Conservation (phyloP, 2,113 vertebrate genomes). For the Pseudorasbora parva region DNA sequence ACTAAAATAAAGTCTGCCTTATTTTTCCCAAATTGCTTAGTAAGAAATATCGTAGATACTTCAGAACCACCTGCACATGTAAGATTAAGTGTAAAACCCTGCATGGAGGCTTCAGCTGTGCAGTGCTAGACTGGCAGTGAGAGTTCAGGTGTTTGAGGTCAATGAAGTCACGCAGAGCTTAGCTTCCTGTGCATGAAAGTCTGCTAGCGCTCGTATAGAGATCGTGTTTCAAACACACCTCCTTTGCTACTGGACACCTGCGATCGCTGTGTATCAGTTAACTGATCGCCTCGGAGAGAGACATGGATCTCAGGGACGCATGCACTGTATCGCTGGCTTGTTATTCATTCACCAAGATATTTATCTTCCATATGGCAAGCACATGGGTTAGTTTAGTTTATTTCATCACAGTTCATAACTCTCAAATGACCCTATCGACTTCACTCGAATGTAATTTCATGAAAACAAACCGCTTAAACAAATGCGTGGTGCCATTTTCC, state of each 20-base stretch:
- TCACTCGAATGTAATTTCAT: background rate
- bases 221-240: constrained; percentile 30
- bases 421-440: background rate
- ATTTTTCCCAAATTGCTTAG: background rate
- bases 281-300: constrained; percentile 2
- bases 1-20: background rate
- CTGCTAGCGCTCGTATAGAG: background rate
- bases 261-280: constrained; percentile 30
- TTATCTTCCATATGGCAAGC: background rate
- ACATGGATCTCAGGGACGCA: background rate
- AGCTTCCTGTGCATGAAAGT: constrained; percentile 9
- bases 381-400: background rate
- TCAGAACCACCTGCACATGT: background rate
- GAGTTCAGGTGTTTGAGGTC: constrained; percentile 26
- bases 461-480: background rate
- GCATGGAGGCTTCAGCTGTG: background rate
- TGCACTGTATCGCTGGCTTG: background rate
- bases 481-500: background rate
- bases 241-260: constrained; percentile 45
- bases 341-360: background rate
- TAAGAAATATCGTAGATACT: background rate
- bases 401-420: background rate
- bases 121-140: background rate
- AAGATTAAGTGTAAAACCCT: background rate
- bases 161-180: background rate